These are phyloP conservation scores for Xenopus laevis DNA, from an alignment of 2,113 vertebrate genomes.

Conservation along the genomic window DNA sequence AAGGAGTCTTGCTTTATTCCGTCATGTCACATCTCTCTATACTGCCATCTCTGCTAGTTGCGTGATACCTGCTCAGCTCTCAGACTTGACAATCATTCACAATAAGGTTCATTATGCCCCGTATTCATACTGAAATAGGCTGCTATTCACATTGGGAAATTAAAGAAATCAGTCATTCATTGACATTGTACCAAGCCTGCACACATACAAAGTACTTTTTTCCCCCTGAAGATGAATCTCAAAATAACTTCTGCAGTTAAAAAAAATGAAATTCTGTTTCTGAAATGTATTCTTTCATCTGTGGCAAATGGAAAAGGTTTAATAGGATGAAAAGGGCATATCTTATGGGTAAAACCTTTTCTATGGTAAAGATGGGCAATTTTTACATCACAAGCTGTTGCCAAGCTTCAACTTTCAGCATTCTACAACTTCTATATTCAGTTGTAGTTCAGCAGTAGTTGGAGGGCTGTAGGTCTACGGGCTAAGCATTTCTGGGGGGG, in stretches of 20 bases:
- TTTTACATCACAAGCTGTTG: too few relatives aligned
- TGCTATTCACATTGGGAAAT: slow-evolving; percentile 11
- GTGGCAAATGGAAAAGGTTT: too few relatives aligned
- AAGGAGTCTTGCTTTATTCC: slow-evolving; percentile 30
- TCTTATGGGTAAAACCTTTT: too few relatives aligned
- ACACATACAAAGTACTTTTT: neutral
- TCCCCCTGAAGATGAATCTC: slow-evolving; percentile 1
- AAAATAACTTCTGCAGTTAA: neutral
- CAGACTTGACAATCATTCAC: slow-evolving; percentile 32
- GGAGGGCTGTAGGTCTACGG: too few relatives aligned
- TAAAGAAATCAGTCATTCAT: slow-evolving; percentile 9
- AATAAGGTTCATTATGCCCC: slow-evolving; percentile 8
- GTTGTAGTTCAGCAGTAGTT: too few relatives aligned
- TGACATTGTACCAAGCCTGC: neutral
- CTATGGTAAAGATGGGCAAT: too few relatives aligned
- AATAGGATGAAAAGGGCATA: too few relatives aligned
- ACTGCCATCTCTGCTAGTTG: neutral
- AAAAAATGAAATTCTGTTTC: neutral
- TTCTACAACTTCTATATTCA: too few relatives aligned
- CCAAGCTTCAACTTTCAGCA: too few relatives aligned
- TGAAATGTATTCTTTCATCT: neutral
- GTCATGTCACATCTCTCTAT: neutral
- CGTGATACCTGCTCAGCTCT: slow-evolving; percentile 3
- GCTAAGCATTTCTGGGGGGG: too few relatives aligned
- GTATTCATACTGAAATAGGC: slow-evolving; percentile 40